Evolutionary conservation across 2,888 invertebrate species (phyloP).

Genomic region (Odontocerum albicorne): DNA sequence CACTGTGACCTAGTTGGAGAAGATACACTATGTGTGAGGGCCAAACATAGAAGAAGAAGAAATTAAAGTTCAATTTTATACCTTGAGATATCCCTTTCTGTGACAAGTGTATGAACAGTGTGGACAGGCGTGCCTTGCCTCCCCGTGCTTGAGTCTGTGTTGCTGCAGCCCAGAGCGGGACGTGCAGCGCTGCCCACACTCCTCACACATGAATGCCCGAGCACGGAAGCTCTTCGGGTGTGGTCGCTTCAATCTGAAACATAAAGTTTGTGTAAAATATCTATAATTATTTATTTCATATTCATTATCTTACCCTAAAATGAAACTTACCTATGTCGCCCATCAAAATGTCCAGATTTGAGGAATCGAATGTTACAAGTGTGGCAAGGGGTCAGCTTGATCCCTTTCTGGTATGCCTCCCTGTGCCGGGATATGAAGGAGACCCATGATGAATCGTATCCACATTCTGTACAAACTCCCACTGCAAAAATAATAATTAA

Average conservation of each 20-base stretch:
- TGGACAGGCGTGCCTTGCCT: slow-evolving; percentile 23
- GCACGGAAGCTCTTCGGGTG: slow-evolving; percentile 16
- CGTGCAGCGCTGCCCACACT: slow-evolving; percentile 32
- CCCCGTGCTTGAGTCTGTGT: slow-evolving; percentile 21
- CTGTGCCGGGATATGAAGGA: slow-evolving; percentile 27
- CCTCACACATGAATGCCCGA: slow-evolving; percentile 23
- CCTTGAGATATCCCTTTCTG: slow-evolving; percentile 28
- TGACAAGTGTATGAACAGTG: slow-evolving; percentile 30
- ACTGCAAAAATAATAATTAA: slow-evolving; percentile 17
- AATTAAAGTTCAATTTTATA: slow-evolving; percentile 1
- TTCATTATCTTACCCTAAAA: not conserved
- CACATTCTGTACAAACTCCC: slow-evolving; percentile 29
- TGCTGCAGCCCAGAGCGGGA: slow-evolving; percentile 30
- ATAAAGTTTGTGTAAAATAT: not conserved
- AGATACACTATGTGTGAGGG: too few relatives aligned
- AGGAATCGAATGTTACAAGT: slow-evolving; percentile 31
- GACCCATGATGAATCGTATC: slow-evolving; percentile 25
- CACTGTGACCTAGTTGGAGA: too few relatives aligned
- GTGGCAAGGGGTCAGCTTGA: slow-evolving; percentile 23
- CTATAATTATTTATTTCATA: not conserved
- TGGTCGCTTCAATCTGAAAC: slow-evolving; percentile 29
- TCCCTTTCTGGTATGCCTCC: slow-evolving; percentile 17
- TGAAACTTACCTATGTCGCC: slow-evolving; percentile 28
- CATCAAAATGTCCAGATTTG: slow-evolving; percentile 34
- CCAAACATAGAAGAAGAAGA: not conserved